Conservation (phyloP, 2,888 invertebrate genomes). For the Prosapia bicincta region DNA sequence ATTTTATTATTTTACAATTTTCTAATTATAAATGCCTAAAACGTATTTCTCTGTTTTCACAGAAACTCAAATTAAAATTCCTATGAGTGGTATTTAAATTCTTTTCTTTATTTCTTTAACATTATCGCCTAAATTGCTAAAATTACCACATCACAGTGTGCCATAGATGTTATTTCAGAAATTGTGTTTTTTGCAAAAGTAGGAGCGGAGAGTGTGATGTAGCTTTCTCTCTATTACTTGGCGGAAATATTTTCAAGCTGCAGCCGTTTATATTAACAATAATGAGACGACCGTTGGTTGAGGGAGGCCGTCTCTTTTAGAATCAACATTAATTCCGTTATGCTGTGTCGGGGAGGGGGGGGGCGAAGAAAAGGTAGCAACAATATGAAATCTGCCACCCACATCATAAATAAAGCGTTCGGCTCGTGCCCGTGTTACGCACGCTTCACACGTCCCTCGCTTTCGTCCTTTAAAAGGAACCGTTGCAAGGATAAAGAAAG, state of each 20-base stretch:
- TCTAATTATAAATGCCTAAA: too few relatives aligned
- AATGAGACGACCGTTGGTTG: background rate
- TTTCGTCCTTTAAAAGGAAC: conserved; percentile 2
- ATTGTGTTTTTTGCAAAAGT: too few relatives aligned
- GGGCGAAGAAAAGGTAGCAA: background rate
- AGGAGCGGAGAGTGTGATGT: too few relatives aligned
- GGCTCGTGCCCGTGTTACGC: conserved; percentile 2
- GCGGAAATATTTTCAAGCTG: background rate
- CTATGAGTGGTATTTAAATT: too few relatives aligned
- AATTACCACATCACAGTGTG: too few relatives aligned
- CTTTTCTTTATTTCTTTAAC: too few relatives aligned
- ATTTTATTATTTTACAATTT: too few relatives aligned
- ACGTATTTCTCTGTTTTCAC: too few relatives aligned
- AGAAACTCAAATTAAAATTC: too few relatives aligned
- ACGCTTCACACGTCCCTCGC: background rate
- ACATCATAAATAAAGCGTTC: background rate
- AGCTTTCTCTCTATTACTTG: background rate
- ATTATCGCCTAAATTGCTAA: too few relatives aligned
- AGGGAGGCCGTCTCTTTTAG: background rate
- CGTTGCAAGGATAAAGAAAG: background rate
- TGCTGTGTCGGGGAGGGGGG: background rate
- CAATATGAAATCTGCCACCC: background rate
- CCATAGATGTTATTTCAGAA: too few relatives aligned
- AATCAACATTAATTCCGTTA: background rate
- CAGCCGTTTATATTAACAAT: background rate